phyloP scores from a whole-genome alignment of 2,113 vertebrate species.

The Corythornis vintsioides region DNA sequence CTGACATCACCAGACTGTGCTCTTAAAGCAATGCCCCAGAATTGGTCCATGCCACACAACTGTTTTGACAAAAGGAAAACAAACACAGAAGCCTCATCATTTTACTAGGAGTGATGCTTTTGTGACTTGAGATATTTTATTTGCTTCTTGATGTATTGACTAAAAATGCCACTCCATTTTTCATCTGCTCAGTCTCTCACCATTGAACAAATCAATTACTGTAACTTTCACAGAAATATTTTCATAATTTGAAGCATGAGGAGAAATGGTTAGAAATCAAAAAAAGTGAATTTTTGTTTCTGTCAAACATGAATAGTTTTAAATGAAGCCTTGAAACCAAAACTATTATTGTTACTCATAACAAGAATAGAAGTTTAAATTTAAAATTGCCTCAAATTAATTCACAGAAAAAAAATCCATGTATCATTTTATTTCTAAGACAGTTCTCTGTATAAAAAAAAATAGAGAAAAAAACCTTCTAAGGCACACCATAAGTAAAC shows the following conservation, averaged over 20 bases:
- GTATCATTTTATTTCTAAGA: background rate
- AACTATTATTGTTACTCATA: background rate
- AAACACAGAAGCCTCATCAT: background rate
- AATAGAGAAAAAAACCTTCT: background rate
- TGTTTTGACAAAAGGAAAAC: constrained; percentile 53
- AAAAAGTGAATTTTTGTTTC: background rate
- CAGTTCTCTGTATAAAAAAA: background rate
- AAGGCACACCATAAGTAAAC: background rate
- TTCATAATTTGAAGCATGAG: background rate
- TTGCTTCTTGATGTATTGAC: background rate
- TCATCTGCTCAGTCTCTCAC: background rate
- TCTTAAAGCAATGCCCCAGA: constrained; percentile 97
- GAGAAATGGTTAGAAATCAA: background rate
- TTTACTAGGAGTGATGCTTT: background rate
- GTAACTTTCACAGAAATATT: background rate
- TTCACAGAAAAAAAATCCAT: background rate
- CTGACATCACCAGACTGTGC: constrained; percentile 97
- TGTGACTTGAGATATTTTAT: background rate
- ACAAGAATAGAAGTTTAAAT: background rate
- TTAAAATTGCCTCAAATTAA: background rate
- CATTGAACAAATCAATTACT: background rate
- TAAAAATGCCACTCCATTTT: background rate
- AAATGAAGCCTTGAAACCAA: background rate
- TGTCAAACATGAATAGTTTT: background rate
- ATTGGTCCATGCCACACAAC: constrained; percentile 99